phyloP scores from a whole-genome alignment of 2,113 vertebrate genomes.

The Dromiciops gliroides region DNA sequence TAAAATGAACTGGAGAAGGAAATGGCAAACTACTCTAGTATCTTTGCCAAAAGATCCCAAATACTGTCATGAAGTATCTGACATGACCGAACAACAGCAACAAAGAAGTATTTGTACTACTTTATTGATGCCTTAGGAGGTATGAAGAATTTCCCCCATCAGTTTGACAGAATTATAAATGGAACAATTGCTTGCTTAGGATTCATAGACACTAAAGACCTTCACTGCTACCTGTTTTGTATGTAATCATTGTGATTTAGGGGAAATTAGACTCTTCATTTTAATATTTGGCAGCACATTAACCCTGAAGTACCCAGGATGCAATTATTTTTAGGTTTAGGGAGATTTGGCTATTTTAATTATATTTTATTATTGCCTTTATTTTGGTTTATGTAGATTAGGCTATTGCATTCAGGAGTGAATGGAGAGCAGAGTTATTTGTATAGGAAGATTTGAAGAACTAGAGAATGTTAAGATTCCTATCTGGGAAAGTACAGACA shows the following conservation, averaged over 20 bases:
- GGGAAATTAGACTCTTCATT: not conserved
- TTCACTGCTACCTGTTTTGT: not conserved
- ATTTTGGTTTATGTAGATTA: not conserved
- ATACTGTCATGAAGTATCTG: too few species aligned
- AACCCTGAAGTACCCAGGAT: not conserved
- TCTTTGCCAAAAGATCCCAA: too few species aligned
- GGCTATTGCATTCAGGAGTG: not conserved
- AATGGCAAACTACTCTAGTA: not conserved
- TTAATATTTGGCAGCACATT: not conserved
- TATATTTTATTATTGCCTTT: not conserved
- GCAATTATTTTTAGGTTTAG: not conserved
- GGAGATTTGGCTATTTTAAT: not conserved
- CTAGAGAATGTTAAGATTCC: not conserved
- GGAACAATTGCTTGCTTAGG: not conserved
- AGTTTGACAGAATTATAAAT: not conserved
- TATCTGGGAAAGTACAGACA: not conserved
- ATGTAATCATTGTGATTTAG: not conserved
- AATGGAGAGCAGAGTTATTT: not conserved
- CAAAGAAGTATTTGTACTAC: not conserved
- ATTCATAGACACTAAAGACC: not conserved
- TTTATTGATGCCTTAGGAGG: not conserved
- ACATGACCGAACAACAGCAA: too few species aligned
- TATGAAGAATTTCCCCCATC: not conserved
- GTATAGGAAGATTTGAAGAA: not conserved
- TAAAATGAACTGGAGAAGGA: not conserved